phyloP scores from a whole-genome alignment of 2,113 vertebrate species.

The Brachypodius melanocephalos region DNA sequence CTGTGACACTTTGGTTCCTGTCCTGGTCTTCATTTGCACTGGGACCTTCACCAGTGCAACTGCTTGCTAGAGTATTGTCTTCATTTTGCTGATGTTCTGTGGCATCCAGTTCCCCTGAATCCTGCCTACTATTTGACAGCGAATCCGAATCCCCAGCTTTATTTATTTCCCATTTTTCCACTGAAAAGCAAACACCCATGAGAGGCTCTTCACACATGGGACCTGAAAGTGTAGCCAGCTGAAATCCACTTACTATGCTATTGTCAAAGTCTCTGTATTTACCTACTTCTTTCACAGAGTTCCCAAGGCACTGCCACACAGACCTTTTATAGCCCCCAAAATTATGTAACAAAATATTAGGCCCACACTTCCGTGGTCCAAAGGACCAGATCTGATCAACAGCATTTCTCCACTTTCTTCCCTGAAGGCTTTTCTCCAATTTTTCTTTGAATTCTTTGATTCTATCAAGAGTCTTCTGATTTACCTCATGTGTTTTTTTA shows the following conservation, averaged over 20 bases:
- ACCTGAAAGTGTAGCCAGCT: slow-evolving; percentile 88
- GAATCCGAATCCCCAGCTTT: slow-evolving; percentile 49
- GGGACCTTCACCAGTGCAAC: not conserved
- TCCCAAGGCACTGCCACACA: slow-evolving; percentile 84
- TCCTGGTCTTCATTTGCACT: not conserved
- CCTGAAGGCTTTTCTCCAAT: slow-evolving; percentile 82
- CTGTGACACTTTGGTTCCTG: not conserved
- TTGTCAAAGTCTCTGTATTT: slow-evolving; percentile 85
- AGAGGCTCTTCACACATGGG: slow-evolving; percentile 98
- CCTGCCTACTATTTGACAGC: not conserved
- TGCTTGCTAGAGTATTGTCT: not conserved
- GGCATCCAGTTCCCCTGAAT: slow-evolving; percentile 1
- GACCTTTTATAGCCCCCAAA: slow-evolving; percentile 81
- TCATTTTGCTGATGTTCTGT: not conserved
- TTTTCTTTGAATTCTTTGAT: slow-evolving; percentile 82
- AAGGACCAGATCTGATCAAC: slow-evolving; percentile 92
- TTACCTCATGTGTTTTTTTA: slow-evolving; percentile 71
- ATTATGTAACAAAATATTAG: slow-evolving; percentile 88
- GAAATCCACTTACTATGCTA: slow-evolving; percentile 93
- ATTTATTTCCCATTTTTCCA: slow-evolving; percentile 88
- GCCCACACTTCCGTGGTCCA: slow-evolving; percentile 91
- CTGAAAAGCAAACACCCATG: slow-evolving; percentile 93
- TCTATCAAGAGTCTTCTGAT: slow-evolving; percentile 75
- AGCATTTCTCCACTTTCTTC: slow-evolving; percentile 87
- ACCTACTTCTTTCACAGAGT: slow-evolving; percentile 2